phyloP scores from a whole-genome alignment of 2,797 vertebrate species.

The Presbytis comata region DNA sequence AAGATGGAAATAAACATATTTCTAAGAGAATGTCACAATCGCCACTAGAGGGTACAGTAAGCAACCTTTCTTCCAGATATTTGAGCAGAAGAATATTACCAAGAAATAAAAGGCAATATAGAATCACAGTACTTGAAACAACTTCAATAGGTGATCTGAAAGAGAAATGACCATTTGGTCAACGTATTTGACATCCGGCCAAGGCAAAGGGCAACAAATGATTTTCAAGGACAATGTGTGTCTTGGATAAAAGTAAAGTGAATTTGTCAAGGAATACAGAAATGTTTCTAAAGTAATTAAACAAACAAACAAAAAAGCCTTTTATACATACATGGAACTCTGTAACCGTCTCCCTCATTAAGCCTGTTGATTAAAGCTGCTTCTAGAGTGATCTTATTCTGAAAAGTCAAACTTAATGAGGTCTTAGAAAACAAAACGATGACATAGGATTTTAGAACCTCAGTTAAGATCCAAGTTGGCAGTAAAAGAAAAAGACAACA shows the following conservation, averaged over 20 bases:
- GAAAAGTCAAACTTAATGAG: not conserved
- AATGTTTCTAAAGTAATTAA: conserved; percentile 39
- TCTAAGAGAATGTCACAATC: conserved; percentile 45
- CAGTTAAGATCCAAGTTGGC: conserved; percentile 9
- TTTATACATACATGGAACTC: not conserved
- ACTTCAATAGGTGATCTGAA: not conserved
- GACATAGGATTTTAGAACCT: not conserved
- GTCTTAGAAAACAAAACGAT: not conserved
- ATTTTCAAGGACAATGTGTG: conserved; percentile 39
- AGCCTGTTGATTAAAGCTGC: conserved; percentile 9
- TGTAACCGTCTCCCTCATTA: not conserved
- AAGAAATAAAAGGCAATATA: not conserved
- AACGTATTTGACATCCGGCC: conserved; percentile 37
- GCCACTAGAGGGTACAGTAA: conserved; percentile 66
- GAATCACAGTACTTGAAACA: not conserved
- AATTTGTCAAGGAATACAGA: conserved; percentile 22
- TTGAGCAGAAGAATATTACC: conserved; percentile 17
- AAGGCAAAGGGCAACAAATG: not conserved
- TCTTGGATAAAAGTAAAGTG: conserved; percentile 15
- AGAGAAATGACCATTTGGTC: conserved; percentile 36
- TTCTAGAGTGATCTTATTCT: not conserved
- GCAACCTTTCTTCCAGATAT: conserved; percentile 16
- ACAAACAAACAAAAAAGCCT: not conserved
- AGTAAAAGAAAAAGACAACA: not conserved
- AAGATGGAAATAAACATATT: conserved; percentile 7